phyloP scores from a whole-genome alignment of 2,113 vertebrate genomes.

The Penelope pileata region DNA sequence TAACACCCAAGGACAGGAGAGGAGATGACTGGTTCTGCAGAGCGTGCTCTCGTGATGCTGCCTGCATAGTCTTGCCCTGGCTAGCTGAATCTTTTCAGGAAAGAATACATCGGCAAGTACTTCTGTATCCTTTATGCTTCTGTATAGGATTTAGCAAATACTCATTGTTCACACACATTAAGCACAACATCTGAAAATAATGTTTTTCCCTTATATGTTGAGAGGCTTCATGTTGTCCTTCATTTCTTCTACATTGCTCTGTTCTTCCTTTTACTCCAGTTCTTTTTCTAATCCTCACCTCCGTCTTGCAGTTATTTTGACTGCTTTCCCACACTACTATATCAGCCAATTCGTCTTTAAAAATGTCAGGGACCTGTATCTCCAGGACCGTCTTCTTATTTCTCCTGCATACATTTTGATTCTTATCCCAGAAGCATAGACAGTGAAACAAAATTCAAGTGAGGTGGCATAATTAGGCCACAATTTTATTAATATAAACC shows the following conservation, averaged over 20 bases:
- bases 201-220: neutral
- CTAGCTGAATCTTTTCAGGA: neutral
- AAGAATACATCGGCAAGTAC: neutral
- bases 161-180: neutral
- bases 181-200: neutral
- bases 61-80: neutral
- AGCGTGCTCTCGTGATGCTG: neutral
- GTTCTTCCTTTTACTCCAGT: neutral
- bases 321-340: neutral
- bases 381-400: neutral
- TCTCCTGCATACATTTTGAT: neutral
- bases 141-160: slow-evolving; percentile 23
- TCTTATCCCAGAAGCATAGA: slow-evolving; percentile 24
- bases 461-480: slow-evolving; percentile 50
- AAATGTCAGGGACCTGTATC: neutral
- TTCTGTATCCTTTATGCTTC: slow-evolving; percentile 17
- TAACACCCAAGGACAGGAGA: neutral
- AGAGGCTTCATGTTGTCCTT: neutral
- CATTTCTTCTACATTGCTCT: neutral
- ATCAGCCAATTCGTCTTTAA: neutral
- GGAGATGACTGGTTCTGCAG: neutral
- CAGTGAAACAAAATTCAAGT: slow-evolving; percentile 25
- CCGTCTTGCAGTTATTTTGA: neutral
- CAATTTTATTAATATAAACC: slow-evolving; percentile 50
- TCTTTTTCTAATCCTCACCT: neutral